These are phyloP conservation scores for Halotydeus destructor DNA, from an alignment of 1,140 invertebrate genomes.

Conservation along the genomic window DNA sequence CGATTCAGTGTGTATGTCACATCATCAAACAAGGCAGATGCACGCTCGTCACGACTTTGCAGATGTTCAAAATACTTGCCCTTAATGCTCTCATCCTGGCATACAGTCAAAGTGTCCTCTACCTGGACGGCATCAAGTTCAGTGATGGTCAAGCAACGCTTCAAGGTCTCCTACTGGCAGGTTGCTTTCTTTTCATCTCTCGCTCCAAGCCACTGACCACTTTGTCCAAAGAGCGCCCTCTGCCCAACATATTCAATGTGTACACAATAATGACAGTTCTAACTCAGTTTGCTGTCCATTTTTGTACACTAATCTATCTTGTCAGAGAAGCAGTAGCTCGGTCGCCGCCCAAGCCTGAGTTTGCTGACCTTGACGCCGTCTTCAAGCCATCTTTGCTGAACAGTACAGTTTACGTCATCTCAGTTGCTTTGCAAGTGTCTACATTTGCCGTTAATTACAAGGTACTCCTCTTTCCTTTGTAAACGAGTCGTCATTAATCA, in stretches of 20 bases:
- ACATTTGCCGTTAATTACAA: conserved; percentile 98
- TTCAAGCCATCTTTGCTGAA: conserved; percentile 88
- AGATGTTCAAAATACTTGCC: conserved; percentile 99
- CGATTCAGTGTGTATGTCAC: conserved; percentile 90
- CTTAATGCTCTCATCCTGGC: conserved; percentile 93
- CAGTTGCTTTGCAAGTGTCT: conserved; percentile 84
- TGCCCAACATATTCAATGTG: conserved; percentile 96
- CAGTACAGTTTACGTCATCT: conserved; percentile 94
- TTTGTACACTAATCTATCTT: conserved; percentile 68
- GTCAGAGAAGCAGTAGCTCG: conserved; percentile 43
- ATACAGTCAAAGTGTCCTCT: conserved; percentile 95
- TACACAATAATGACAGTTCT: conserved; percentile 92
- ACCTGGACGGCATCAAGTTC: conserved; percentile 93
- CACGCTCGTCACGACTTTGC: conserved; percentile 91
- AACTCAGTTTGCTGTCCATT: conserved; percentile 86
- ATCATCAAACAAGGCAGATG: conserved; percentile 98
- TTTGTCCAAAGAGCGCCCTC: conserved; percentile 73
- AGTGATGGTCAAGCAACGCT: conserved; percentile 92
- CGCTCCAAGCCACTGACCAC: conserved; percentile 88
- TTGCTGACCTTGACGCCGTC: conserved; percentile 51
- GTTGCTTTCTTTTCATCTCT: conserved; percentile 94
- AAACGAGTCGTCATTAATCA: conserved; percentile 7
- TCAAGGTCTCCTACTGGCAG: conserved; percentile 63
- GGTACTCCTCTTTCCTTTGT: conserved; percentile 32
- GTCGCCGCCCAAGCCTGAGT: conserved; percentile 11